These are phyloP conservation scores for Sylvilagus bachmani DNA, from an alignment of 2,113 vertebrate species.

Conservation along the genomic window DNA sequence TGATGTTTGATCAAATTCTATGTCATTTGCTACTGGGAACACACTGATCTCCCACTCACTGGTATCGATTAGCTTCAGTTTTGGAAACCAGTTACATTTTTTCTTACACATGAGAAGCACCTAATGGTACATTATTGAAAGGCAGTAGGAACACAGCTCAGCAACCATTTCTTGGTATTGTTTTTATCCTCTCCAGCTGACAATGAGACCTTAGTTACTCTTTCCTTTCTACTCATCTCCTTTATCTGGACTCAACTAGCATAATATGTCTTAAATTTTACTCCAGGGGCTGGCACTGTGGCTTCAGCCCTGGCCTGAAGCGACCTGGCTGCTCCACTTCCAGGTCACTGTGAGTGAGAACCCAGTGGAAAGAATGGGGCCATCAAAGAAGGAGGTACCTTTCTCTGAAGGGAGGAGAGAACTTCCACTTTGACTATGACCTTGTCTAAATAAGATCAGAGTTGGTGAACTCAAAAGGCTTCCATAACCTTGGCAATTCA, in stretches of 20 bases:
- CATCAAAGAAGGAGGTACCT: no score
- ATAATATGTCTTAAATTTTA: neutral
- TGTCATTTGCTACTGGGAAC: conserved; percentile 1
- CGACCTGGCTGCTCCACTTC: no score
- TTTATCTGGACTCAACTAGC: neutral
- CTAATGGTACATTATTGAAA: conserved; percentile 31
- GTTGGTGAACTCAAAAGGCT: no score
- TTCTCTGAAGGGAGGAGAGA: no score
- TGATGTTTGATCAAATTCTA: conserved; percentile 41
- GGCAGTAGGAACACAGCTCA: neutral
- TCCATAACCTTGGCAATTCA: no score
- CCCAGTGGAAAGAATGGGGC: no score
- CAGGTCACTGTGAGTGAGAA: no score
- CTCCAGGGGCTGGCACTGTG: neutral
- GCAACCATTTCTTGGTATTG: neutral
- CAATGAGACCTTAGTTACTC: neutral
- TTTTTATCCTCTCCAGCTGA: neutral
- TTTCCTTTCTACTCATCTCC: conserved; percentile 32
- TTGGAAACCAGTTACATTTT: conserved; percentile 16
- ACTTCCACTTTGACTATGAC: no score
- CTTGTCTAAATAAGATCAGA: no score
- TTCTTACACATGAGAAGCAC: neutral
- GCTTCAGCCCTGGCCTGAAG: no score
- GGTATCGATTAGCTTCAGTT: neutral
- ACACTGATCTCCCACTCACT: neutral